Conservation (phyloP, 2,797 vertebrate species). For the Scleropages formosus region DNA sequence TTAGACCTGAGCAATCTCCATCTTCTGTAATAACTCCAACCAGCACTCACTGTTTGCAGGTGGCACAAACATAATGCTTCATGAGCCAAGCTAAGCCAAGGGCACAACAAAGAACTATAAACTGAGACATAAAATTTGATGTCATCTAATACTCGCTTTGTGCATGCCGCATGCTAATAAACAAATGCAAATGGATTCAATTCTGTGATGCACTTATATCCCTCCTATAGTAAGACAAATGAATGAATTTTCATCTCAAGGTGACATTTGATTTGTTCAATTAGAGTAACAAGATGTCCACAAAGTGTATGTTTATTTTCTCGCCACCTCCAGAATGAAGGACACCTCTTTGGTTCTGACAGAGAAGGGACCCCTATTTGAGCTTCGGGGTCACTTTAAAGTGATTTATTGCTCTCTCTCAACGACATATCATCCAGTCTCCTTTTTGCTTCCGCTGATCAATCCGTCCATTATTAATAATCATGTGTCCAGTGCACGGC, state of each 20-base stretch:
- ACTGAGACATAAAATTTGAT: not conserved
- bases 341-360: not conserved
- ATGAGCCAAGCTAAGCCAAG: not conserved
- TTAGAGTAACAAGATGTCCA: constrained; percentile 12
- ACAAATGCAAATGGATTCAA: constrained; percentile 3
- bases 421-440: not conserved
- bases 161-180: not conserved
- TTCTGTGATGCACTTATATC: constrained; percentile 1
- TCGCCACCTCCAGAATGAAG: not conserved
- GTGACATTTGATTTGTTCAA: not conserved
- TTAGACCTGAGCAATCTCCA: too few relatives aligned
- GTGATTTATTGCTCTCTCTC: not conserved
- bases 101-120: not conserved
- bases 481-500: not conserved
- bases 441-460: not conserved
- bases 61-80: not conserved
- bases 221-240: not conserved
- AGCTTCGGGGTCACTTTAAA: not conserved
- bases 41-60: not conserved
- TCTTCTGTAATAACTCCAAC: not conserved
- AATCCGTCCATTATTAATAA: not conserved
- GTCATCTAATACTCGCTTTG: not conserved
- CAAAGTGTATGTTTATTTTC: not conserved
- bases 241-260: not conserved
- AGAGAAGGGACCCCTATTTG: not conserved